These are phyloP conservation scores for Percina caprodes DNA, from an alignment of 2,113 vertebrate species.

Conservation along the genomic window DNA sequence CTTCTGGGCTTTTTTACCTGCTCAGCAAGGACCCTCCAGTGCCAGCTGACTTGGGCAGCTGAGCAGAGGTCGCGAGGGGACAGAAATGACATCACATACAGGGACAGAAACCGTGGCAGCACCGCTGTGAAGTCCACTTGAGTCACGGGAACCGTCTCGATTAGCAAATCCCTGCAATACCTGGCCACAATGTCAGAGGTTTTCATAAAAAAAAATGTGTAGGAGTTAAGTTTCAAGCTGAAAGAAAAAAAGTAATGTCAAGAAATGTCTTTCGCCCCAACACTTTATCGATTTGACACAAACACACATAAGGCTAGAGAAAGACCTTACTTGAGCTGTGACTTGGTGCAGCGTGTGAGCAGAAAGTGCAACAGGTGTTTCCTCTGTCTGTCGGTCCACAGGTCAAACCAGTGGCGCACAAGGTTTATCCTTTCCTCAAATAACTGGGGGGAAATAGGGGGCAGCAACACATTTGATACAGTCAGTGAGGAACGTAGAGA, in stretches of 20 bases:
- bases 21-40: slow-evolving; percentile 91
- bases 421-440: slow-evolving; percentile 90
- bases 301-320: neutral
- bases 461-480: neutral
- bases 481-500: neutral
- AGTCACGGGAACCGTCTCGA: slow-evolving; percentile 79
- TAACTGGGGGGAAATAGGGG: slow-evolving; percentile 75
- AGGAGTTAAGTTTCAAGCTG: neutral
- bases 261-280: no score
- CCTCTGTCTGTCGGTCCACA: slow-evolving; percentile 90
- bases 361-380: slow-evolving; percentile 85
- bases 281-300: neutral
- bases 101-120: slow-evolving; percentile 87
- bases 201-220: neutral
- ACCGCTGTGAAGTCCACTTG: slow-evolving; percentile 86
- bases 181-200: slow-evolving; percentile 65
- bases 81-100: slow-evolving; percentile 90
- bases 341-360: slow-evolving; percentile 81
- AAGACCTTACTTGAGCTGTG: slow-evolving; percentile 86
- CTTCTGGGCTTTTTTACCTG: slow-evolving; percentile 78
- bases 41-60: slow-evolving; percentile 88
- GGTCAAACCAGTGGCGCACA: slow-evolving; percentile 90
- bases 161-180: slow-evolving; percentile 83
- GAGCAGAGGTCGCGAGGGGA: slow-evolving; percentile 86
- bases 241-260: neutral